These are phyloP conservation scores for Gadopsis marmoratus DNA, from an alignment of 2,797 vertebrate genomes.

Conservation along the genomic window DNA sequence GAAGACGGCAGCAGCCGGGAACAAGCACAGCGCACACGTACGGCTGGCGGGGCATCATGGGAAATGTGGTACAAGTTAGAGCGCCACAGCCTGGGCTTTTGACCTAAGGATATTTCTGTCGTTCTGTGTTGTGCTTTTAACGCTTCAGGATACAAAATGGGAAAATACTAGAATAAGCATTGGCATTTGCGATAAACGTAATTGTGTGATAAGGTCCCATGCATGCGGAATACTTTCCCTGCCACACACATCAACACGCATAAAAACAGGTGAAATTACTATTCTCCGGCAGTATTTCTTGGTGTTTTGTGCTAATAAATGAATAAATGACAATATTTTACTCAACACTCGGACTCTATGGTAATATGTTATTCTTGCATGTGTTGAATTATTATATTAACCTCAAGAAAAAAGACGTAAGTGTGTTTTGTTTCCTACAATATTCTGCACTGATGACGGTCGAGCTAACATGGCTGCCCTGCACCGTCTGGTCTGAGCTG, in stretches of 20 bases:
- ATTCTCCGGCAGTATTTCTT: not conserved
- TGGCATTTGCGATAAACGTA: not conserved
- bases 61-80: slow-evolving; percentile 62
- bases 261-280: not conserved
- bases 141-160: fast-evolving
- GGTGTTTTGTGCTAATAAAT: not conserved
- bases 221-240: not conserved
- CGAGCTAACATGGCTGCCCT: slow-evolving; percentile 69
- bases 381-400: not conserved
- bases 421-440: not conserved
- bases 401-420: not conserved
- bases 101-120: not conserved
- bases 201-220: not conserved
- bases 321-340: not conserved
- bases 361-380: not conserved
- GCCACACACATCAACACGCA: not conserved
- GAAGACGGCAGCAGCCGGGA: slow-evolving; percentile 11
- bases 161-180: too few relatives aligned
- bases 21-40: not conserved
- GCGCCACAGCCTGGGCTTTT: not conserved
- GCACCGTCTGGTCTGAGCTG: slow-evolving; percentile 31
- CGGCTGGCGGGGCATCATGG: slow-evolving; percentile 57
- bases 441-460: slow-evolving; percentile 17
- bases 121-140: not conserved
- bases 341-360: not conserved